phyloP scores from a whole-genome alignment of 2,888 invertebrate species.

The Agriopis leucophaearia region DNA sequence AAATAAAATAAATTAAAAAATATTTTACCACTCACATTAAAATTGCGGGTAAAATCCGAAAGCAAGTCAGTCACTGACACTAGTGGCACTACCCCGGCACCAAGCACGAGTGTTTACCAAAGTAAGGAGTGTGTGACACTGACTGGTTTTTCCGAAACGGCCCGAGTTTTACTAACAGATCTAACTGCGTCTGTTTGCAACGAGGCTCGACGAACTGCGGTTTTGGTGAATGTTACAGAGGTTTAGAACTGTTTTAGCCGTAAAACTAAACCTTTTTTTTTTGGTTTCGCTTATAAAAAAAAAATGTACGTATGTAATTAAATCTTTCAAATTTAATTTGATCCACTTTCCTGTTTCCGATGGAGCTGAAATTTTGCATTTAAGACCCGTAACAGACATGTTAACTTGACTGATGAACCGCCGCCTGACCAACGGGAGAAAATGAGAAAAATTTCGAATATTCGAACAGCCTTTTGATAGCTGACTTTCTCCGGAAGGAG shows the following conservation, averaged over 20 bases:
- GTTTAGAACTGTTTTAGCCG: slow-evolving; percentile 53
- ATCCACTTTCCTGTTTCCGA: no score
- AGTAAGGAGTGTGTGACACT: slow-evolving; percentile 57
- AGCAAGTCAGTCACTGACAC: slow-evolving; percentile 1
- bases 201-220: slow-evolving; percentile 51
- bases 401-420: no score
- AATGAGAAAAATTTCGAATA: no score
- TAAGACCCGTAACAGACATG: no score
- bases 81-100: slow-evolving; percentile 28
- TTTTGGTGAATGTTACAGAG: slow-evolving; percentile 58
- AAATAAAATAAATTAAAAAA: background rate
- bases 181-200: slow-evolving; percentile 45
- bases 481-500: no score
- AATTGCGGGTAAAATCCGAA: slow-evolving; percentile 38
- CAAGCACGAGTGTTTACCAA: slow-evolving; percentile 48
- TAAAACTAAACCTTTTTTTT: no score
- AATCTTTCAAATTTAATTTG: no score
- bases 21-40: slow-evolving; percentile 35
- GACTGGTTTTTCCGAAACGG: slow-evolving; percentile 42
- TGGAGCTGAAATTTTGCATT: no score
- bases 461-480: no score
- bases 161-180: slow-evolving; percentile 61
- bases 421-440: no score
- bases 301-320: no score
- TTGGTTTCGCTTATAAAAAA: no score